Base-by-base conservation (phyloP, 1,140 invertebrate genomes). In the Cryptotermes secundus region DNA sequence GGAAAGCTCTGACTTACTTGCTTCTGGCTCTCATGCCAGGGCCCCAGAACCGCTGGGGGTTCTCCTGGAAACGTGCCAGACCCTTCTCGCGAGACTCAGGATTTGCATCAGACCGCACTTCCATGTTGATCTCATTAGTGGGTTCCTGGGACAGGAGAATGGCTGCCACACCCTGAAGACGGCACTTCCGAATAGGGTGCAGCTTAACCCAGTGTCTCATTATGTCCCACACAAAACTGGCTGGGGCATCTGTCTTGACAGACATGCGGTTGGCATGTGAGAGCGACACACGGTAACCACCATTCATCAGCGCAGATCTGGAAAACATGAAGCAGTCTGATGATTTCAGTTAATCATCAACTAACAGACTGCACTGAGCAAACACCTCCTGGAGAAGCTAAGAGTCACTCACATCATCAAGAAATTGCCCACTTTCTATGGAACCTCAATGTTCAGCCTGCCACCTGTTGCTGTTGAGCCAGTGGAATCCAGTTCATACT, bases 211-310 rank as follows among this genome's bases (percentile, higher is more conserved):
- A 98, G 38, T 92, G 91, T 86, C 96, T 91, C 83, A 99, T 92
- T n/a, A 99, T 94, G 89, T 98, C 97, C 99, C 98, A 99, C 26
- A 99, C 89, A 31, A 99, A 91, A 9, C 91, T 88, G 59, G 93
- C 89, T 0, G 99, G 97, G 0, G 99, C 98, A 90, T 98, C 91
- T 0, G 99, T 99, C 91, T 99, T 99, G 6, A 99, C 91, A 0
- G 97, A 98, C 85, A 94, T 93, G 87, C 95, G 96, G 82, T 93
- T 93, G 82, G 96, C 95, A 90, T 99, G 99, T 0, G 98, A 98
- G 86, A 94, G 94, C 0, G 98, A 99, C 7, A 99, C 97, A 87
- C 92, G 90, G 90, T 97, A 99, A 1, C 98, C 98, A 22, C 96
- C 96, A 92, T 99, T 97, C 34, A 99, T 88, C 81, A 99, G 89